Evolutionary conservation across 1,140 invertebrate species (phyloP), one percentile per base, ranked within the genome.

Genomic region (Nasonia longicornis): DNA sequence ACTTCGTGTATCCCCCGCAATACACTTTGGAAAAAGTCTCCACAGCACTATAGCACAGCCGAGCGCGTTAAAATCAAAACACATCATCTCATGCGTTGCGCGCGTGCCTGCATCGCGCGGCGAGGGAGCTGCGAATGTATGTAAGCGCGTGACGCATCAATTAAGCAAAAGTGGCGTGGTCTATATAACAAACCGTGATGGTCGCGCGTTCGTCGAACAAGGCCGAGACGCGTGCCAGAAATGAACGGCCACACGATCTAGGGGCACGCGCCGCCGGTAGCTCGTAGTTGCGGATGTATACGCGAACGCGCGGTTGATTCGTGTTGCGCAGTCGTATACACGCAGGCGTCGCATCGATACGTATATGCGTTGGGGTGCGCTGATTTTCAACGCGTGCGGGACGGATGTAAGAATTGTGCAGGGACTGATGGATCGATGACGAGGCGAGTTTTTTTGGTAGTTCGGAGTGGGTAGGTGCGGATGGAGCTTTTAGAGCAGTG

Each of bases 241-340:
- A 85, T 83, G 75, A 83, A 83, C 81, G 82, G 80, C 79, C 52
- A 16, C 4, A 77, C n/a, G 22, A 69, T 45, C 22, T 66, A 42
- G 74, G 58, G 31, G 66, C 52, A 31, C 22, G 58, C 63, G 78
- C 80, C 63, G 78, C 80, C 48, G 48, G 48, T 14, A 35, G 31
- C 48, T 52, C 48, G 12, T 52, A 35, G 76, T 66, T 81, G 82
- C 81, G 80, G 82, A 84, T 85, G 83, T 69, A 26, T 26, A 58
- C 6, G 52, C 16, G 38, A 42, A 42, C 20, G 20, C 52, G 20
- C 20, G 52, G 16, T 58, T 58, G 52, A 58, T 58, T 48, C 67
- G 70, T 85, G 86, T 85, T 82, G 85, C 85, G 86, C 84, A 42
- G 38, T 35, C 6, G 38, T 42, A 42, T 42, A 42, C 8, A 42